These are phyloP conservation scores for Zoanthus sociatus DNA, from an alignment of 92 coral and sea anemone species.

Conservation along the genomic window DNA sequence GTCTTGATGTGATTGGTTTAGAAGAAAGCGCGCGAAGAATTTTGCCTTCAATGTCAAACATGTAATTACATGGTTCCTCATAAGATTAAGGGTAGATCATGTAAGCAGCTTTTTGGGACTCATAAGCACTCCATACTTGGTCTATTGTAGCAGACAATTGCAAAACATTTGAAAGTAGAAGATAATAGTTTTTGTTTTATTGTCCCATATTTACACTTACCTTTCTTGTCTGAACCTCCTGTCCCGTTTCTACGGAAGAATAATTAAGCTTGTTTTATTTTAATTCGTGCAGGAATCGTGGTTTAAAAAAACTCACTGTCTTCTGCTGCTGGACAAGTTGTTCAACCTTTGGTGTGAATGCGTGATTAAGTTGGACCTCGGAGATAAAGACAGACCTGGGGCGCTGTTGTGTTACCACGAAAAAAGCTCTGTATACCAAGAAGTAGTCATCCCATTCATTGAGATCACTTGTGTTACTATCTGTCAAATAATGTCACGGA, in stretches of 20 bases:
- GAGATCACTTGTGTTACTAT: constrained; percentile 84
- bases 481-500: constrained; percentile 76
- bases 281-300: constrained; percentile 73
- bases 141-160: too few relatives aligned
- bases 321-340: constrained; percentile 64
- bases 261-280: background rate
- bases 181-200: background rate
- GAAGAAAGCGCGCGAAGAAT: too few relatives aligned
- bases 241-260: background rate
- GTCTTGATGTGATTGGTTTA: too few relatives aligned
- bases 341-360: constrained; percentile 91
- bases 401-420: constrained; percentile 78
- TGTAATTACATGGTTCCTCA: too few relatives aligned
- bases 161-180: too few relatives aligned
- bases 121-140: too few relatives aligned
- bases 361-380: constrained; percentile 81
- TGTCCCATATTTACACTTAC: background rate
- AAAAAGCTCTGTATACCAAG: constrained; percentile 73
- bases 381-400: constrained; percentile 66
- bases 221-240: background rate
- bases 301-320: constrained; percentile 88
- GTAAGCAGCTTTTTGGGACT: too few relatives aligned
- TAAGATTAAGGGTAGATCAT: too few relatives aligned
- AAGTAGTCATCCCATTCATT: constrained; percentile 74
- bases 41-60: too few relatives aligned